A percentile compares a stretch with the other conserved stretches of the same genome.
These are phyloP conservation scores for Torymus auratus DNA, from an alignment of 2,888 invertebrate species.

Conservation along the genomic window DNA sequence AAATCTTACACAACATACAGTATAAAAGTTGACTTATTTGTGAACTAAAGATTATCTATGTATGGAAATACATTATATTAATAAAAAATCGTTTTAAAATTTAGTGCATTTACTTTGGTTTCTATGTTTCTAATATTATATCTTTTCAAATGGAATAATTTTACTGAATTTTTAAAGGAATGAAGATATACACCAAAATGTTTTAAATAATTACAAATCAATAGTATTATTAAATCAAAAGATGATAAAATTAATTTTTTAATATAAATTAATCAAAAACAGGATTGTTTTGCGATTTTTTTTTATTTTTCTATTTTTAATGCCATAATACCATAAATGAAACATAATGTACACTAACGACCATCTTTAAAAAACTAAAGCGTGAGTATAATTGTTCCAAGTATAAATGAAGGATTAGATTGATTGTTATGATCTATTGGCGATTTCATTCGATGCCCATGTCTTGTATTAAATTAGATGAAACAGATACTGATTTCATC, in stretches of 20 bases:
- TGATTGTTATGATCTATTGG: slow-evolving; percentile 33
- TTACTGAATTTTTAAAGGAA: too few species aligned
- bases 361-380: slow-evolving; percentile 40
- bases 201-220: neutral
- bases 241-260: neutral
- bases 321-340: slow-evolving; percentile 37
- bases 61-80: slow-evolving; percentile 45
- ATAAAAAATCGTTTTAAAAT: slow-evolving; percentile 53
- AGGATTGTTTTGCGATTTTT: slow-evolving; percentile 20
- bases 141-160: too few species aligned
- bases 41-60: slow-evolving; percentile 47
- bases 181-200: neutral
- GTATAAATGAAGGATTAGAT: slow-evolving; percentile 34
- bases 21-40: slow-evolving; percentile 35
- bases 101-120: too few species aligned
- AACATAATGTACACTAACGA: slow-evolving; percentile 38
- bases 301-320: slow-evolving; percentile 23
- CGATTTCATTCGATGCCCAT: slow-evolving; percentile 38
- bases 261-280: too few species aligned
- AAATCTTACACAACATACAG: slow-evolving; percentile 28
- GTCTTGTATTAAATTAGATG: slow-evolving; percentile 16
- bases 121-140: too few species aligned
- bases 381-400: slow-evolving; percentile 16
- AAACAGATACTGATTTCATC: slow-evolving; percentile 18
- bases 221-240: neutral